Conservation (phyloP, 2,797 vertebrate species). For the Erithacus rubecula region DNA sequence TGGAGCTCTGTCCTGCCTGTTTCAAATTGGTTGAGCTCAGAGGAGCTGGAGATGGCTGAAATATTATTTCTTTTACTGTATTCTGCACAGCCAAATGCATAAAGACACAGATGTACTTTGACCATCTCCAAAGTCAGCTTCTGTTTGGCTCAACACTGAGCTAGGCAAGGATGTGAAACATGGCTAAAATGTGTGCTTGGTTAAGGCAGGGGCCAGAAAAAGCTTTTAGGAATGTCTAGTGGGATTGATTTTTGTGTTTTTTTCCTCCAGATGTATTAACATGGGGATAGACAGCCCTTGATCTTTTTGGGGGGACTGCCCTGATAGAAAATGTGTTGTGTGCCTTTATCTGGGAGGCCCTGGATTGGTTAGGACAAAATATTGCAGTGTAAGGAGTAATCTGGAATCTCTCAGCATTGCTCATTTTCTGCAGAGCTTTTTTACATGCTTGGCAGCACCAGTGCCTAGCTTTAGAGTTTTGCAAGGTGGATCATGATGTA, state of each 20-base stretch:
- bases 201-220: conserved; percentile 48
- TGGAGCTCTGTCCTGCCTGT: not conserved
- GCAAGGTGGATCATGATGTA: not conserved
- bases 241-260: not conserved
- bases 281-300: not conserved
- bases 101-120: conserved; percentile 5
- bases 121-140: conserved; percentile 57
- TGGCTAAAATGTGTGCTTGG: not conserved
- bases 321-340: not conserved
- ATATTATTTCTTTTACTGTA: not conserved
- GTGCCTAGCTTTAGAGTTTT: not conserved
- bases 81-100: not conserved
- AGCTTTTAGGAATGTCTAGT: conserved; percentile 38
- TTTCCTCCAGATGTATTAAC: not conserved
- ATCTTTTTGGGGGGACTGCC: not conserved
- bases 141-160: conserved; percentile 40
- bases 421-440: not conserved
- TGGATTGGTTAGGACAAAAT: not conserved
- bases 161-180: conserved; percentile 26
- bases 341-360: not conserved
- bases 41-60: not conserved
- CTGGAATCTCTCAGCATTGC: not conserved
- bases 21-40: not conserved
- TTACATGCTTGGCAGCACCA: not conserved
- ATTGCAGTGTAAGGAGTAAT: not conserved